Percentiles rank a stretch among this genome's conserved stretches.
Evolutionary conservation across 2,888 invertebrate species (phyloP).

Genomic region (Leptinotarsa tumamoca): DNA sequence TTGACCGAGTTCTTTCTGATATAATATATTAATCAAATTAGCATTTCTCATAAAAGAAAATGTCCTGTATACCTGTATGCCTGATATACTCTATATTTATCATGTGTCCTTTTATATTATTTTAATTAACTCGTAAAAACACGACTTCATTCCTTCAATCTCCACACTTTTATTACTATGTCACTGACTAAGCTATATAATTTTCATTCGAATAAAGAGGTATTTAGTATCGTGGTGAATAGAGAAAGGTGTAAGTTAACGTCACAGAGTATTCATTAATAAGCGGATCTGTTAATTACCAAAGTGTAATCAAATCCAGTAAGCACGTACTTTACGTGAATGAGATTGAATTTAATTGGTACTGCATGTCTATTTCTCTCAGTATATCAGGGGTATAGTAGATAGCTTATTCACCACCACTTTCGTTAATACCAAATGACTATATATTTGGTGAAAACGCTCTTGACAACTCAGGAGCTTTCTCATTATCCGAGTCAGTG

Average conservation of each 20-base stretch:
- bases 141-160: too few species aligned
- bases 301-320: slow-evolving; percentile 64
- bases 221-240: slow-evolving; percentile 43
- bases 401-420: slow-evolving; percentile 32
- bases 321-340: slow-evolving; percentile 61
- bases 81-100: too few species aligned
- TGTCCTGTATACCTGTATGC: too few species aligned
- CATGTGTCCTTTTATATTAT: too few species aligned
- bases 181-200: too few species aligned
- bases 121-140: too few species aligned
- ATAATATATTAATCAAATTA: too few species aligned
- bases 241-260: slow-evolving; percentile 60
- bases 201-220: slow-evolving; percentile 26
- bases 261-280: slow-evolving; percentile 58
- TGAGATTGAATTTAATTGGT: slow-evolving; percentile 49
- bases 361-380: slow-evolving; percentile 29
- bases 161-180: too few species aligned
- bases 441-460: background rate
- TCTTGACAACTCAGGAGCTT: slow-evolving; percentile 7
- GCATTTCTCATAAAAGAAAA: too few species aligned
- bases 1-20: too few species aligned
- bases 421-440: slow-evolving; percentile 18
- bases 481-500: slow-evolving; percentile 13
- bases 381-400: slow-evolving; percentile 23
- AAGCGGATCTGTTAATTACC: slow-evolving; percentile 63